A percentile compares a stretch with the other conserved stretches of the same genome.
phyloP scores from a whole-genome alignment of 2,888 invertebrate species.

The Lamproptera curius region DNA sequence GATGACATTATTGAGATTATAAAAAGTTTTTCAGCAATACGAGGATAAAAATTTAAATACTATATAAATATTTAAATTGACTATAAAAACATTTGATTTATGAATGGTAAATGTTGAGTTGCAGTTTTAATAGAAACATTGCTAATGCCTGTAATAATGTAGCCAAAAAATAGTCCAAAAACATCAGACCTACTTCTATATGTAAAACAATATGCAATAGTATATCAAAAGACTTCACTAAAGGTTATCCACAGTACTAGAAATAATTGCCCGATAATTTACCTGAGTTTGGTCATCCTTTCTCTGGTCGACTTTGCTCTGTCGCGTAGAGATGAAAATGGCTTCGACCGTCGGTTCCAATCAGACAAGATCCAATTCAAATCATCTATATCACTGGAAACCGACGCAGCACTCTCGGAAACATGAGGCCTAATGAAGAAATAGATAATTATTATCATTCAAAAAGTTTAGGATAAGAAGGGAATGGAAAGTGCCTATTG shows the following conservation, averaged over 20 bases:
- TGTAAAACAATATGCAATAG: background rate
- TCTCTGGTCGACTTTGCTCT: constrained; percentile 57
- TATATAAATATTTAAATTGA: background rate
- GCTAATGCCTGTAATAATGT: too few species aligned
- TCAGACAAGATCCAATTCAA: constrained; percentile 84
- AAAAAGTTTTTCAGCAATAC: too few species aligned
- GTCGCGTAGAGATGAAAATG: constrained; percentile 81
- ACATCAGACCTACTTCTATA: too few species aligned
- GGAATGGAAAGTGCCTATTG: too few species aligned
- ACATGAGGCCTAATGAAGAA: constrained; percentile 82
- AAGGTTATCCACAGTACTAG: background rate
- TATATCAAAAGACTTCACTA: too few species aligned
- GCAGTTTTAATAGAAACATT: too few species aligned
- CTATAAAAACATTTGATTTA: too few species aligned
- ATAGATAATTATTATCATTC: too few species aligned
- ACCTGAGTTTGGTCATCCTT: constrained; percentile 62
- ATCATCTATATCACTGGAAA: constrained; percentile 76
- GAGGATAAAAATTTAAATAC: background rate
- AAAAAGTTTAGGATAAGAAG: too few species aligned
- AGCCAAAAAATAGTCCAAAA: too few species aligned
- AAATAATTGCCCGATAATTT: constrained; percentile 3
- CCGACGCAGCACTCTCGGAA: constrained; percentile 80
- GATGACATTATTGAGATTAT: too few species aligned
- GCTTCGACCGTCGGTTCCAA: constrained; percentile 81
- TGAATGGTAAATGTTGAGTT: too few species aligned